Evolutionary conservation across 2,113 vertebrate genomes (phyloP).

Genomic region (Engystomops pustulosus): DNA sequence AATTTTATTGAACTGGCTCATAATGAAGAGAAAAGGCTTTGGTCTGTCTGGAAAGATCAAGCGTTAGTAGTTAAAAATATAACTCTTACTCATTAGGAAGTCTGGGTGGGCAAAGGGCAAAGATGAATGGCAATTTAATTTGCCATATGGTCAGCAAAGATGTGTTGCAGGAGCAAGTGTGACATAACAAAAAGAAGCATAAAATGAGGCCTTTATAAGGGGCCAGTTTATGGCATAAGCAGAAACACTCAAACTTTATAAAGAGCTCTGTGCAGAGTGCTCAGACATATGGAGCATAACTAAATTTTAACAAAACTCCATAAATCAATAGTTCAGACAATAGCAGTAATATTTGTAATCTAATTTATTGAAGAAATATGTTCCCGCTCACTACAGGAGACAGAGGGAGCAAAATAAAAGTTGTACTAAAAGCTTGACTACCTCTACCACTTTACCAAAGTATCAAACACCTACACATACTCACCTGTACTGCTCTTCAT

Average conservation of each 20-base stretch:
- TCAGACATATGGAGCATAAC: not conserved
- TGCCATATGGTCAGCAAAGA: slow-evolving; percentile 65
- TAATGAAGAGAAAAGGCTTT: slow-evolving; percentile 54
- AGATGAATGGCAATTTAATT: slow-evolving; percentile 64
- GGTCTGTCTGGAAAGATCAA: slow-evolving; percentile 64
- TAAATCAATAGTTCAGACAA: no score
- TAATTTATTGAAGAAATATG: no score
- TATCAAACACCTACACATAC: no score
- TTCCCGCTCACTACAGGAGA: no score
- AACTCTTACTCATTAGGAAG: slow-evolving; percentile 65
- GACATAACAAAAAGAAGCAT: slow-evolving; percentile 2
- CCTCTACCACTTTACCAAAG: no score
- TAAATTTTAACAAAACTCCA: no score
- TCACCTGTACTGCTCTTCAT: no score
- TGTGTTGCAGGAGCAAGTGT: slow-evolving; percentile 60
- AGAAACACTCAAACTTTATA: slow-evolving; percentile 11
- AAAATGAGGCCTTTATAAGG: slow-evolving; percentile 31
- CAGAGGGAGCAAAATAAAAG: no score
- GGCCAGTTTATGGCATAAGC: slow-evolving; percentile 1
- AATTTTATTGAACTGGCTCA: slow-evolving; percentile 60
- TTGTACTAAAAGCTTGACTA: no score
- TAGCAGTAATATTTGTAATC: no score
- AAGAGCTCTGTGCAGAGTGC: not conserved
- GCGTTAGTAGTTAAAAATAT: slow-evolving; percentile 65
- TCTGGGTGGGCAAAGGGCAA: slow-evolving; percentile 60